Evolutionary conservation across 2,113 vertebrate genomes (phyloP), one percentile per base, ranked within the genome.

Genomic region (Balaenoptera acutorostrata): DNA sequence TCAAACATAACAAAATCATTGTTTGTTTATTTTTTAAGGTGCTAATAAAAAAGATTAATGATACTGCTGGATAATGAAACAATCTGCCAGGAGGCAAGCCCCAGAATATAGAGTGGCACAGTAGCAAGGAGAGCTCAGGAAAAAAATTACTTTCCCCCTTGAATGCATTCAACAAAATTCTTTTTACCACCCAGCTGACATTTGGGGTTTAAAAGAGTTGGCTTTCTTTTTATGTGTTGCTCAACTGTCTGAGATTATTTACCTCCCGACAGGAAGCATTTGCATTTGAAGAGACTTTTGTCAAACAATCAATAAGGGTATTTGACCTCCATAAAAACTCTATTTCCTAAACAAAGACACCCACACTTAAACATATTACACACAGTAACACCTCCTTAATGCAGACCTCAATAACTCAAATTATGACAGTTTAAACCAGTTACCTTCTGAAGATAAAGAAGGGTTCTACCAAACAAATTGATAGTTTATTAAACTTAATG

Each of bases 1-100:
- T 99, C 98, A 99, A 99, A 98, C 97, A 98, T 98, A 98, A 98
- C 98, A 98, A 98, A 99, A 99, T 98, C 97, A 98, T 98, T 98
- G 98, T 99, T 99, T 99, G 98, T 98, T 99, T 99, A 98, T 99
- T 98, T 99, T 98, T 98, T 98, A 98, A 99, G 98, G 98, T 98
- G 98, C 98, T 99, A 98, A 99, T 99, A 99, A 99, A 99, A 98
- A 98, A 98, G 99, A 99, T 99, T 98, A 98, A 99, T 98, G 98
- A 98, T 97, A 95, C 96, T 97, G 92, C 97, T 98, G 97, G 97
- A 98, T 99, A 99, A 99, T 98, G 98, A 98, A 99, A 98, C 98
- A 99, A 98, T 99, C 99, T 99, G 98, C 98, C 94, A 97, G 94
- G 46, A 98, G 93, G 98, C 97, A 97, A 98, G 98, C 80, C 72